Percentiles rank a stretch among this genome's conserved stretches.
These are phyloP conservation scores for Atopsyche davidsoni DNA, from an alignment of 1,140 invertebrate species.

Conservation along the genomic window DNA sequence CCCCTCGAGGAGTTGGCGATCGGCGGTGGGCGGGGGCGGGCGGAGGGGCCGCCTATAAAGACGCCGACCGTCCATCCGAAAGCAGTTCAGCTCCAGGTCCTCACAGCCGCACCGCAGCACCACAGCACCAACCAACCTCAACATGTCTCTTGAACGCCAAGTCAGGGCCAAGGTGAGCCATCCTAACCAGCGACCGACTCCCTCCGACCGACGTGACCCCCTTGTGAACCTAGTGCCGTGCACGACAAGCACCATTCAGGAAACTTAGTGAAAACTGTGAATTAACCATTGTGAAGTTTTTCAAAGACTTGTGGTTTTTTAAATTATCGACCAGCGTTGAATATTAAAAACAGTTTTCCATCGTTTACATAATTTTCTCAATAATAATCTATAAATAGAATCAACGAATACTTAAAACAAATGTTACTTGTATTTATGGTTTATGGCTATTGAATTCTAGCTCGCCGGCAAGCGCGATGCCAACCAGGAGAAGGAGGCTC, in stretches of 20 bases:
- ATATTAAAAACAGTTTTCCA: too few relatives aligned
- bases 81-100: slow-evolving; percentile 46
- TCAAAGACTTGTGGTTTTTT: too few relatives aligned
- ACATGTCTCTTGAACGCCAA: slow-evolving; percentile 75
- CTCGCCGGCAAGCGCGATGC: slow-evolving; percentile 84
- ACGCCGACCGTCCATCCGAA: slow-evolving; percentile 35
- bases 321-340: too few relatives aligned
- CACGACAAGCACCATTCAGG: not conserved
- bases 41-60: slow-evolving; percentile 44
- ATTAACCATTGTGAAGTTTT: not conserved
- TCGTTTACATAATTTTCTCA: too few relatives aligned
- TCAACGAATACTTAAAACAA: slow-evolving; percentile 9
- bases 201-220: too few relatives aligned
- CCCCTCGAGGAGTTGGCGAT: not conserved
- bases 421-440: slow-evolving; percentile 6
- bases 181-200: too few relatives aligned
- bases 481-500: slow-evolving; percentile 80
- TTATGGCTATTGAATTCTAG: slow-evolving; percentile 46
- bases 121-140: slow-evolving; percentile 43
- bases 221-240: too few relatives aligned
- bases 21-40: slow-evolving; percentile 30
- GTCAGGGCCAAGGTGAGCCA: slow-evolving; percentile 66
- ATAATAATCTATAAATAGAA: slow-evolving; percentile 1
- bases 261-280: not conserved
- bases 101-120: slow-evolving; percentile 33